Evolutionary conservation across 92 coral and sea anemone species (phyloP).

Genomic region (Epizoanthus stellaris): DNA sequence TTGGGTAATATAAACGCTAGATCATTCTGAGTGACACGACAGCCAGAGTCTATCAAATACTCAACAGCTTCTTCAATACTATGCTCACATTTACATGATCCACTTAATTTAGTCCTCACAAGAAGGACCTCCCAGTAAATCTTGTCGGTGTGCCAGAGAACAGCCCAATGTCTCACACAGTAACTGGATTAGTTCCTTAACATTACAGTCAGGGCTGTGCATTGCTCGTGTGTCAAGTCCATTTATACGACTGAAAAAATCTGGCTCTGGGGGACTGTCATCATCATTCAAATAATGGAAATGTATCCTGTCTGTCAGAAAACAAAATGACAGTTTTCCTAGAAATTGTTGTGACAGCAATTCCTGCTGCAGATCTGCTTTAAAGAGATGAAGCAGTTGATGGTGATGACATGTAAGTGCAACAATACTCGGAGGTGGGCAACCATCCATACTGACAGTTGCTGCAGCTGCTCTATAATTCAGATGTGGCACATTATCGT

Average conservation of each 20-base stretch:
- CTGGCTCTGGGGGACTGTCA: not conserved
- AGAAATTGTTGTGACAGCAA: not conserved
- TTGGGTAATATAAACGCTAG: not conserved
- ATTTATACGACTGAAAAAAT: not conserved
- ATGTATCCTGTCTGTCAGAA: not conserved
- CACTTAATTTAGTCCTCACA: too few species aligned
- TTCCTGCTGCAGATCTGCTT: not conserved
- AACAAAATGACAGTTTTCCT: not conserved
- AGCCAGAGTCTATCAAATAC: not conserved
- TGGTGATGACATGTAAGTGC: not conserved
- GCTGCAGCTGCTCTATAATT: not conserved
- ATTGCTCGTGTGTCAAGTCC: not conserved
- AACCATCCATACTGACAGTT: not conserved
- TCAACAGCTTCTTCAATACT: slow-evolving; percentile 12
- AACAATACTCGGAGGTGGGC: not conserved
- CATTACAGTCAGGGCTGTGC: not conserved
- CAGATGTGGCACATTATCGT: not conserved
- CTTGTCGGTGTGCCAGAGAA: not conserved
- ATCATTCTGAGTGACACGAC: not conserved
- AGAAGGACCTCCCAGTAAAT: not conserved
- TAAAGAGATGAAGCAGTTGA: slow-evolving; percentile 9
- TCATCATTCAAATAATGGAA: not conserved
- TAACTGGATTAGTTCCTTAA: not conserved
- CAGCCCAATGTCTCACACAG: not conserved
- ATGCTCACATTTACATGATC: not conserved